These are phyloP conservation scores for Netelia inedita DNA, from an alignment of 2,888 invertebrate species.

Conservation along the genomic window DNA sequence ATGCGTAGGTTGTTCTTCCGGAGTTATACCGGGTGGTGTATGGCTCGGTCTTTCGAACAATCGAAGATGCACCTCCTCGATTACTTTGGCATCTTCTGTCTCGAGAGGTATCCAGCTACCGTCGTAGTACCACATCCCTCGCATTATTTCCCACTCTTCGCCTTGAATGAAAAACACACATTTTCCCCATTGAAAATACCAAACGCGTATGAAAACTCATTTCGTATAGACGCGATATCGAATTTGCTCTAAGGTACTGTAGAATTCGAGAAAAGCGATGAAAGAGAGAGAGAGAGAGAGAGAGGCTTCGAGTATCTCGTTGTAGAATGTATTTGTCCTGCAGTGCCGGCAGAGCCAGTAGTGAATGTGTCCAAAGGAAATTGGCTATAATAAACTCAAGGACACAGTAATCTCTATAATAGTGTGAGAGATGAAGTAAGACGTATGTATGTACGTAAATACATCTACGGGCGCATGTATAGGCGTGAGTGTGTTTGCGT, in stretches of 20 bases:
- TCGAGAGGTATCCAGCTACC: constrained; percentile 89
- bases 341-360: constrained; percentile 40
- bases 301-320: background rate
- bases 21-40: constrained; percentile 76
- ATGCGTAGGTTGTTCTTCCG: constrained; percentile 76
- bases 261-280: background rate
- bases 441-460: background rate
- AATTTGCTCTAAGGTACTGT: background rate
- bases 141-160: constrained; percentile 87
- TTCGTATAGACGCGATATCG: background rate
- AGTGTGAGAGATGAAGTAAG: constrained; percentile 64
- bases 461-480: background rate
- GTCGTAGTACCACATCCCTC: constrained; percentile 90
- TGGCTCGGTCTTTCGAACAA: constrained; percentile 85
- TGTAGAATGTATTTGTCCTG: constrained; percentile 38
- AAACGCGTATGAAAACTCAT: background rate
- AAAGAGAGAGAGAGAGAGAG: background rate
- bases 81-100: constrained; percentile 86
- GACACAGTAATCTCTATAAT: constrained; percentile 77
- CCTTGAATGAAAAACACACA: constrained; percentile 80
- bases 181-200: background rate
- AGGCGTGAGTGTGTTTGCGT: background rate
- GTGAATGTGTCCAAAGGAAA: constrained; percentile 75
- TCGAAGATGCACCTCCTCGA: constrained; percentile 88
- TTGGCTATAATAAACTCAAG: constrained; percentile 80